phyloP scores from a whole-genome alignment of 92 coral and sea anemone genomes.

The Umimayanthus chanpuru region DNA sequence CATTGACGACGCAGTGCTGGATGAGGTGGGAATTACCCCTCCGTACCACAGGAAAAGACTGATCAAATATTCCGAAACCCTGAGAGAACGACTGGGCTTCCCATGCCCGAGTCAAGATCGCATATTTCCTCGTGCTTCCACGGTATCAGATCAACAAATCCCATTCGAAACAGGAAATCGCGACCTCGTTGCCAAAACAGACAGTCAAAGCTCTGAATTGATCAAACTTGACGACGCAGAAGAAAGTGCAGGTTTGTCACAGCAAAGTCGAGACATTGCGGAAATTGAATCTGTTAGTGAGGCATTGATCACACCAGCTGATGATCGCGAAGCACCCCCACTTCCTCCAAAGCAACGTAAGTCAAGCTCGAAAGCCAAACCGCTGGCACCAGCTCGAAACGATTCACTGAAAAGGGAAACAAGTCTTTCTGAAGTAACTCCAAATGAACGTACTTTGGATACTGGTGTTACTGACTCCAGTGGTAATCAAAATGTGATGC shows the following conservation, averaged over 20 bases:
- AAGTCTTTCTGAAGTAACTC: neutral
- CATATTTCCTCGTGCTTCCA: slow-evolving; percentile 25
- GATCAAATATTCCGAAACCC: slow-evolving; percentile 62
- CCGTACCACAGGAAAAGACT: slow-evolving; percentile 91
- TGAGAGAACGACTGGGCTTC: slow-evolving; percentile 59
- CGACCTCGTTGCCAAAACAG: slow-evolving; percentile 37
- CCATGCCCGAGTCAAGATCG: slow-evolving; percentile 20
- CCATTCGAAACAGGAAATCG: slow-evolving; percentile 51
- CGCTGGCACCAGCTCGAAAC: slow-evolving; percentile 50
- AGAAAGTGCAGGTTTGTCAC: neutral
- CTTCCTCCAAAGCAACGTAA: slow-evolving; percentile 54
- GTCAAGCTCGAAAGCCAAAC: slow-evolving; percentile 38
- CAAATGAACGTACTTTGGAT: neutral
- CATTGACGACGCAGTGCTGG: slow-evolving; percentile 73
- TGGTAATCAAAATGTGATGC: neutral
- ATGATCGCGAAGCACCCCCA: slow-evolving; percentile 37
- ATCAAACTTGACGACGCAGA: neutral
- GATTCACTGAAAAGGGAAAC: slow-evolving; percentile 51
- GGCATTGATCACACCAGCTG: neutral
- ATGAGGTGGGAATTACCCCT: slow-evolving; percentile 69
- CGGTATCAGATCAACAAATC: slow-evolving; percentile 29
- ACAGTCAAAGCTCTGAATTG: slow-evolving; percentile 7
- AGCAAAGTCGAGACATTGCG: neutral
- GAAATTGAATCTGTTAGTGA: slow-evolving; percentile 6
- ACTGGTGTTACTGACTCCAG: neutral